phyloP scores from a whole-genome alignment of 1,140 invertebrate species.

The Tetramorium parvispinum region DNA sequence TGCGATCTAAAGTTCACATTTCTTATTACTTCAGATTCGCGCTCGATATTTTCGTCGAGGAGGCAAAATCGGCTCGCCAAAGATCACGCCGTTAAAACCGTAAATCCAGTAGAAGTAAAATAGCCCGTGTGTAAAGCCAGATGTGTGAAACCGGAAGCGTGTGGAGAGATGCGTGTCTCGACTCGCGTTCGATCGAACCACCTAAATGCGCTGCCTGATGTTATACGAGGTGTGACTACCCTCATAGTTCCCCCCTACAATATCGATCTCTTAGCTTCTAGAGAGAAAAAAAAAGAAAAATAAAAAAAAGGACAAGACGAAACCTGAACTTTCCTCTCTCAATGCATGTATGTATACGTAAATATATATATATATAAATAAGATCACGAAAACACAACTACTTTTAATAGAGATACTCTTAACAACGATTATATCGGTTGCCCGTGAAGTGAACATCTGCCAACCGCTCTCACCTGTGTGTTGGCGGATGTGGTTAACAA shows the following conservation, averaged over 20 bases:
- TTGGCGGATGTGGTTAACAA: slow-evolving; percentile 91
- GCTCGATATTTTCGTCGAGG: background rate
- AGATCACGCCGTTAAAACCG: background rate
- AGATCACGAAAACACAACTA: slow-evolving; percentile 65
- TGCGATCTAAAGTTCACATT: background rate
- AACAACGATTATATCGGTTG: slow-evolving; percentile 75
- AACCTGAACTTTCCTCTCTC: background rate
- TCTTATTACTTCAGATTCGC: background rate
- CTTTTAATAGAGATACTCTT: slow-evolving; percentile 53
- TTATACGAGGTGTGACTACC: slow-evolving; percentile 25
- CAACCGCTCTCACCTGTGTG: slow-evolving; percentile 90
- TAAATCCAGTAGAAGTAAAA: slow-evolving; percentile 32
- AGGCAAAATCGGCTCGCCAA: background rate
- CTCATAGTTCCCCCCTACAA: slow-evolving; percentile 23
- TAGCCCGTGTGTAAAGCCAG: slow-evolving; percentile 30
- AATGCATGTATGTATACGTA: slow-evolving; percentile 4
- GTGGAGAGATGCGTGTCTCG: slow-evolving; percentile 42
- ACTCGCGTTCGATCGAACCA: slow-evolving; percentile 46
- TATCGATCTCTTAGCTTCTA: slow-evolving; percentile 60
- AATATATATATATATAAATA: slow-evolving; percentile 36
- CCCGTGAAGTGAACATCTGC: slow-evolving; percentile 82
- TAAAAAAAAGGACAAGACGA: background rate
- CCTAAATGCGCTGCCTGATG: slow-evolving; percentile 41
- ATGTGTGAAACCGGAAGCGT: slow-evolving; percentile 47
- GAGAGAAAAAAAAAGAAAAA: background rate